Evolutionary conservation across 2,888 invertebrate genomes (phyloP).

Genomic region (Eupelmus urozonus): DNA sequence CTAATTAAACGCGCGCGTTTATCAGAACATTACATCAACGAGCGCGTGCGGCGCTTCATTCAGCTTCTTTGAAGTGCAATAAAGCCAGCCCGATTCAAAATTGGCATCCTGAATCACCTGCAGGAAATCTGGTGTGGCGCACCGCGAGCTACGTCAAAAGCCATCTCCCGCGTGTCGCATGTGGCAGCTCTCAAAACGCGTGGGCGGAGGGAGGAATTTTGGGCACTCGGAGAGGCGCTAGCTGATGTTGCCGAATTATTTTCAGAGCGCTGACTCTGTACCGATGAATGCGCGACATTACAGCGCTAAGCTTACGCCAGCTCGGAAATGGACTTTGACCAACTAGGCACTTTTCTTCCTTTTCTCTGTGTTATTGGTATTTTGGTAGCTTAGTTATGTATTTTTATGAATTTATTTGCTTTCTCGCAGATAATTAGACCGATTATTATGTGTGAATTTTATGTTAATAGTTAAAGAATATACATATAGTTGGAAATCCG

Average conservation of each 20-base stretch:
- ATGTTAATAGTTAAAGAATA: no score
- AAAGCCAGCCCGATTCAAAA: not conserved
- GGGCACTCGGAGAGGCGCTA: not conserved
- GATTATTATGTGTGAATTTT: no score
- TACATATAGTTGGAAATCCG: no score
- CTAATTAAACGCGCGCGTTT: constrained; percentile 38
- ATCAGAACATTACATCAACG: constrained; percentile 30
- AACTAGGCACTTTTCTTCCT: not conserved
- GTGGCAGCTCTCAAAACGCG: not conserved
- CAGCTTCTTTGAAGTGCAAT: no score
- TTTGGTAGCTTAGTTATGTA: no score
- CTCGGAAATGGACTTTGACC: not conserved
- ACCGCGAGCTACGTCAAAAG: not conserved
- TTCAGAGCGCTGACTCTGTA: constrained; percentile 13
- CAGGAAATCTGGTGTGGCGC: constrained; percentile 22
- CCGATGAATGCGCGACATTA: not conserved
- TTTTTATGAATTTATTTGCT: no score
- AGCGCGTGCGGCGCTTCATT: constrained; percentile 13
- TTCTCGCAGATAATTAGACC: no score
- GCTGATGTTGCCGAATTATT: constrained; percentile 26
- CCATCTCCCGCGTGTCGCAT: constrained; percentile 7
- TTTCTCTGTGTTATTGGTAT: not conserved
- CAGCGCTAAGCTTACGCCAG: not conserved
- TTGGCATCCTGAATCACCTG: constrained; percentile 44
- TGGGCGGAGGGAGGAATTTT: not conserved